A percentile compares a stretch with the other conserved stretches of the same genome.
phyloP scores from a whole-genome alignment of 2,888 invertebrate species.

The Callimorpha dominula region DNA sequence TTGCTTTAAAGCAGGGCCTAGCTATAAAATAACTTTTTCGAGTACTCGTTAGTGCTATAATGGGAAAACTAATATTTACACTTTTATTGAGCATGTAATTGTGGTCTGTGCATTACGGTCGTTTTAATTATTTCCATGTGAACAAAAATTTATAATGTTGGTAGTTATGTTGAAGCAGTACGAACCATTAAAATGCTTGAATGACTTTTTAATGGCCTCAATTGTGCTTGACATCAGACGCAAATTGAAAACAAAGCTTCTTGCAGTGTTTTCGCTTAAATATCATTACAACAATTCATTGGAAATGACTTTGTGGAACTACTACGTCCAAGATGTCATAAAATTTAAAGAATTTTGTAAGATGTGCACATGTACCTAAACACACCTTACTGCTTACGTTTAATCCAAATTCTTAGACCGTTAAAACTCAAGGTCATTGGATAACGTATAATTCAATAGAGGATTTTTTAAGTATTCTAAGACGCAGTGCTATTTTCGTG shows the following conservation, averaged over 20 bases:
- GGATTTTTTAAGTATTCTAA: constrained; percentile 48
- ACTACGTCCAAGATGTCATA: neutral
- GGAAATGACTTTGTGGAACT: neutral
- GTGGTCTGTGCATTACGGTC: constrained; percentile 26
- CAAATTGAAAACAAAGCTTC: constrained; percentile 21
- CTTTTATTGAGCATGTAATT: constrained; percentile 34
- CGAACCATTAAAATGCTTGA: constrained; percentile 46
- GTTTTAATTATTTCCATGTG: constrained; percentile 59
- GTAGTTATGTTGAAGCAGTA: constrained; percentile 40
- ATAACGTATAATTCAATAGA: constrained; percentile 30
- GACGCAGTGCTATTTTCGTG: constrained; percentile 56
- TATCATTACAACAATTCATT: neutral
- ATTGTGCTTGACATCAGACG: constrained; percentile 25
- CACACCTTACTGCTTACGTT: neutral
- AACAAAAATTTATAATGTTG: constrained; percentile 42
- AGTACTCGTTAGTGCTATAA: constrained; percentile 7
- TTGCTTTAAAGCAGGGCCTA: too few species aligned
- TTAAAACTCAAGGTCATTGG: constrained; percentile 51
- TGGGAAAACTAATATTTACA: constrained; percentile 21
- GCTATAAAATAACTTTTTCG: neutral
- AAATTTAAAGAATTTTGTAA: neutral
- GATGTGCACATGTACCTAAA: neutral
- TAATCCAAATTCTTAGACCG: constrained; percentile 3
- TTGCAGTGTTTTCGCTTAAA: constrained; percentile 7
- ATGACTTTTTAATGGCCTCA: constrained; percentile 50